Evolutionary conservation across 2,113 vertebrate genomes (phyloP).

Genomic region (Sclerurus mexicanus): DNA sequence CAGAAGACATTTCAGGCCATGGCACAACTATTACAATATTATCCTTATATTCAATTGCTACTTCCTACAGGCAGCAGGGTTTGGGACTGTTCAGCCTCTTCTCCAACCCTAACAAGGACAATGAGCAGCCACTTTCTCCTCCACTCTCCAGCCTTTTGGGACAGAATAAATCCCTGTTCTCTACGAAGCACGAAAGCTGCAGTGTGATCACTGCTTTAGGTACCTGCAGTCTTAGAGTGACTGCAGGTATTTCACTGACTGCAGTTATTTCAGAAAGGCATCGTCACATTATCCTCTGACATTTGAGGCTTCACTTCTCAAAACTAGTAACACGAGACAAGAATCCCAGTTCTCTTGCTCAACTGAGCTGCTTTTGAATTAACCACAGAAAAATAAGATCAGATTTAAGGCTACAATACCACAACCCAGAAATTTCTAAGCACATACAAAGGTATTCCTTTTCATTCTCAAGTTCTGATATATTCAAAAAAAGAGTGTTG

Average conservation of each 20-base stretch:
- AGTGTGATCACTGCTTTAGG: not conserved
- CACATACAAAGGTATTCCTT: not conserved
- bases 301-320: not conserved
- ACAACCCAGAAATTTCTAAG: not conserved
- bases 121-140: not conserved
- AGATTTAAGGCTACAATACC: not conserved
- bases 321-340: not conserved
- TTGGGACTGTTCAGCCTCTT: not conserved
- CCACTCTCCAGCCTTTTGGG: not conserved
- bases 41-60: not conserved
- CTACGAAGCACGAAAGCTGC: not conserved
- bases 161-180: not conserved
- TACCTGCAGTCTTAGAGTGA: accelerated
- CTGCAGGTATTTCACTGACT: not conserved
- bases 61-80: not conserved
- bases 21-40: not conserved
- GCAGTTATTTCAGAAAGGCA: not conserved
- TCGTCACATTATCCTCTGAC: not conserved
- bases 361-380: not conserved
- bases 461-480: not conserved
- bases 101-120: not conserved
- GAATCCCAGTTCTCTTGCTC: not conserved
- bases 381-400: not conserved
- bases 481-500: not conserved
- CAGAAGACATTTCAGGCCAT: not conserved